Evolutionary conservation across 2,888 invertebrate species (phyloP).

Genomic region (Scaeva pyrastri): DNA sequence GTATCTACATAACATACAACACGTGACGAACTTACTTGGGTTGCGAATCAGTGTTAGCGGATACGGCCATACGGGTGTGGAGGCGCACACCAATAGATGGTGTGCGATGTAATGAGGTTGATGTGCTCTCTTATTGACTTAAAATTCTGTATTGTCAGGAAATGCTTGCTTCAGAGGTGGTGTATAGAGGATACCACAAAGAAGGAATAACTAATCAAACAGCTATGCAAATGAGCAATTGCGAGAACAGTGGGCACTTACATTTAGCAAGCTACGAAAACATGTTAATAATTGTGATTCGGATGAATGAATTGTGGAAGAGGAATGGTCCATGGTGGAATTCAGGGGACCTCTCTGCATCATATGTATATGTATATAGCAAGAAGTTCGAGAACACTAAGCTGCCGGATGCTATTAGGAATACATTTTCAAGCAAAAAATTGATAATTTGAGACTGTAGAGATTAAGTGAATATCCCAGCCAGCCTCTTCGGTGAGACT

Average conservation of each 20-base stretch:
- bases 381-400: conserved; percentile 11
- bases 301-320: conserved; percentile 66
- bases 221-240: conserved; percentile 70
- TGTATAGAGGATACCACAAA: conserved; percentile 15
- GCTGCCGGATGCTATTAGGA: conserved; percentile 40
- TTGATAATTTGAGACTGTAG: conserved; percentile 21
- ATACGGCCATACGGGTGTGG: not conserved
- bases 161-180: not conserved
- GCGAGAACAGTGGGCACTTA: conserved; percentile 64
- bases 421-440: conserved; percentile 45
- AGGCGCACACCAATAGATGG: conserved; percentile 36
- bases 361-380: not conserved
- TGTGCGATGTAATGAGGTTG: conserved; percentile 66
- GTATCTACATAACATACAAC: conserved; percentile 48
- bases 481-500: conserved; percentile 13
- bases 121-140: conserved; percentile 73
- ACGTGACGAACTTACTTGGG: conserved; percentile 59
- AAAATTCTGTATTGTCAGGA: conserved; percentile 55
- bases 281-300: conserved; percentile 72
- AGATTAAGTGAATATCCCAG: conserved; percentile 6
- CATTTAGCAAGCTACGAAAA: conserved; percentile 71
- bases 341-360: conserved; percentile 8
- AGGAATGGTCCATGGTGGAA: conserved; percentile 32
- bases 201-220: conserved; percentile 72
- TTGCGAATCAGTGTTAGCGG: not conserved